Evolutionary conservation across 2,797 vertebrate species (phyloP), one percentile per base, ranked within the genome.

Genomic region (Serranus cabrilla): DNA sequence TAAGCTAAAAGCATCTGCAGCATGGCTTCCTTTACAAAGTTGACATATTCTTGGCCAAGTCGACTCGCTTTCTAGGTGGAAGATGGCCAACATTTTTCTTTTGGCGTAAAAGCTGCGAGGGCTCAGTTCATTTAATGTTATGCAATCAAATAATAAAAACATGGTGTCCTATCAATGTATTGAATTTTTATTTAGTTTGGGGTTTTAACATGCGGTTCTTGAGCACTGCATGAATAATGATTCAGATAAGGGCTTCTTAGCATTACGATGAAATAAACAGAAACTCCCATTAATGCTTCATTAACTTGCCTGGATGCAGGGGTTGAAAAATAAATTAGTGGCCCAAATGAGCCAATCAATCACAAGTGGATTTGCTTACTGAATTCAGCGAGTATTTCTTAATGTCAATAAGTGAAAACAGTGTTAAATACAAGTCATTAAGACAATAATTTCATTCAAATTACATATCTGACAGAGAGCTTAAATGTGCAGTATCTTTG

Each of bases 31-130:
- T 93, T 91, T 90, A 89, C 61, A 55, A 85, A 88, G 81, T 83
- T 94, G 94, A 94, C 94, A 94, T 89, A 87, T 94, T 94, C 94
- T 95, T 94, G 94, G 94, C 94, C 86, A 86, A 91, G 86, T 87
- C 82, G 66, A 85, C 89, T 90, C 55, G 86, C 81, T 83, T 87
- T 88, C 74, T 66, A 50, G 63, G 87, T 94, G 95, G 94, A 95
- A 83, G 76, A 75, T 73, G 81, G 94, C 94, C 95, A 96, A 93
- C 80, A 61, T 87, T 88, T 34, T 93, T 89, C 80, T 80, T 84
- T 88, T 86, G 86, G 91, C 90, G 87, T 87, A 74, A 88, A 93
- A 89, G 87, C 92, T 83, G 87, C 20, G 71, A 89, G 89, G 90
- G 74, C 85, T 89, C 75, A 66, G 82, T 82, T 88, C 61, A 83